phyloP scores from a whole-genome alignment of 2,797 vertebrate genomes.

The Acipenser ruthenus region DNA sequence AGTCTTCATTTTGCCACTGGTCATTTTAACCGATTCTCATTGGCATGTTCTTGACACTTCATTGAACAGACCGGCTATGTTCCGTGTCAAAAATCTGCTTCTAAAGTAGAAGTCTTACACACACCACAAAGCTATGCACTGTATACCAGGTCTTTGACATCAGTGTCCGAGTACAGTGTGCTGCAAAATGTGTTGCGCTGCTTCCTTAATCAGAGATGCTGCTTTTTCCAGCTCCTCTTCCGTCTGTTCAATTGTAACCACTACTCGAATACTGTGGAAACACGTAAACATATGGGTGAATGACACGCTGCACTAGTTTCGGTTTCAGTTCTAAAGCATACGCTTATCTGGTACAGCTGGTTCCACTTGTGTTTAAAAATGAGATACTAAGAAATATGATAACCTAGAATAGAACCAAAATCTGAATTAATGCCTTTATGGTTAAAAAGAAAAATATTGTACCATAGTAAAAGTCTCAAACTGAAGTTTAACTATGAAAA shows the following conservation, averaged over 20 bases:
- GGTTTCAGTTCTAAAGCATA: too few relatives aligned
- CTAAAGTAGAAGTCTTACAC: background rate
- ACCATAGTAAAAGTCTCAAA: too few relatives aligned
- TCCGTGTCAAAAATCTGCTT: too few relatives aligned
- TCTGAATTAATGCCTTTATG: background rate
- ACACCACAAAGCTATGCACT: too few relatives aligned
- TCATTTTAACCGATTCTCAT: too few relatives aligned
- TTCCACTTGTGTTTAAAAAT: conserved; percentile 10
- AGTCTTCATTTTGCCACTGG: too few relatives aligned
- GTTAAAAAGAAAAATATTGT: too few relatives aligned
- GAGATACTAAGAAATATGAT: conserved; percentile 2
- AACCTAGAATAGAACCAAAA: background rate
- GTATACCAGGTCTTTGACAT: too few relatives aligned
- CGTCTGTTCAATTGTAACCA: conserved; percentile 81
- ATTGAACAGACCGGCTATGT: too few relatives aligned
- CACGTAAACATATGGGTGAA: background rate
- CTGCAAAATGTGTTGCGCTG: conserved; percentile 57
- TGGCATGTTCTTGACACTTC: too few relatives aligned
- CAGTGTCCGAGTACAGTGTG: background rate
- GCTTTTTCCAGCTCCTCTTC: conserved; percentile 76
- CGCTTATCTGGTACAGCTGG: conserved; percentile 3
- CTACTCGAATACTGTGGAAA: conserved; percentile 75
- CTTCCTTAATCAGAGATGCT: conserved; percentile 70
- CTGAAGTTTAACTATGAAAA: too few relatives aligned
- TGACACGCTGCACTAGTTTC: background rate